A percentile compares a stretch with the other conserved stretches of the same genome.
Conservation (phyloP, 2,113 vertebrate species). For the Tenrec ecaudatus region DNA sequence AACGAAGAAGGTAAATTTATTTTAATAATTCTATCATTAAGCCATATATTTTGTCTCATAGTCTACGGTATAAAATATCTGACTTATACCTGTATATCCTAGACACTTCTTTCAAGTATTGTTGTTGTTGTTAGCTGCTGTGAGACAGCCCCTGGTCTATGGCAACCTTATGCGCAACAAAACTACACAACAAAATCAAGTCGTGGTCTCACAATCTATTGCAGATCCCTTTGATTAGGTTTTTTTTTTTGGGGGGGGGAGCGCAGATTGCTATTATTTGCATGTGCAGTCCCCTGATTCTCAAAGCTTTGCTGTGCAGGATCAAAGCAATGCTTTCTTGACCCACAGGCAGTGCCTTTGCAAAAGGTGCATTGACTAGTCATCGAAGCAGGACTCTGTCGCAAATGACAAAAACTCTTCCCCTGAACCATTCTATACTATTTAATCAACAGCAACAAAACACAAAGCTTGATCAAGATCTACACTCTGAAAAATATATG, state of each 20-base stretch:
- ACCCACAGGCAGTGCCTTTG: neutral
- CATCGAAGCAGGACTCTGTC: neutral
- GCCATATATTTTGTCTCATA: slow-evolving; percentile 58
- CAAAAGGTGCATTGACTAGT: neutral
- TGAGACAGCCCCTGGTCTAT: neutral
- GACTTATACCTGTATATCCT: slow-evolving; percentile 14
- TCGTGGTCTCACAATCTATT: neutral
- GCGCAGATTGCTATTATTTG: neutral
- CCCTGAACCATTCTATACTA: neutral
- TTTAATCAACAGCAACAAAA: slow-evolving; percentile 41
- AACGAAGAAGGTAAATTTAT: slow-evolving; percentile 57
- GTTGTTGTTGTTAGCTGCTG: neutral
- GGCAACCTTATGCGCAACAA: neutral
- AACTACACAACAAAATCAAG: too few relatives aligned
- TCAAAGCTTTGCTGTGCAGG: neutral
- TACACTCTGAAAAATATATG: neutral
- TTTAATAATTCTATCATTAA: slow-evolving; percentile 67
- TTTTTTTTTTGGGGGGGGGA: neutral
- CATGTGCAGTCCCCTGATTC: neutral
- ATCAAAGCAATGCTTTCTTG: neutral
- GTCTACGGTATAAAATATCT: slow-evolving; percentile 69
- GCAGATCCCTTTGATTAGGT: neutral
- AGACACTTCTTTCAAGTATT: slow-evolving; percentile 17
- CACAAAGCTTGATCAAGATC: slow-evolving; percentile 9
- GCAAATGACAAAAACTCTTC: neutral